These are phyloP conservation scores for Adineta ricciae DNA, from an alignment of 2,888 invertebrate genomes.

Conservation along the genomic window DNA sequence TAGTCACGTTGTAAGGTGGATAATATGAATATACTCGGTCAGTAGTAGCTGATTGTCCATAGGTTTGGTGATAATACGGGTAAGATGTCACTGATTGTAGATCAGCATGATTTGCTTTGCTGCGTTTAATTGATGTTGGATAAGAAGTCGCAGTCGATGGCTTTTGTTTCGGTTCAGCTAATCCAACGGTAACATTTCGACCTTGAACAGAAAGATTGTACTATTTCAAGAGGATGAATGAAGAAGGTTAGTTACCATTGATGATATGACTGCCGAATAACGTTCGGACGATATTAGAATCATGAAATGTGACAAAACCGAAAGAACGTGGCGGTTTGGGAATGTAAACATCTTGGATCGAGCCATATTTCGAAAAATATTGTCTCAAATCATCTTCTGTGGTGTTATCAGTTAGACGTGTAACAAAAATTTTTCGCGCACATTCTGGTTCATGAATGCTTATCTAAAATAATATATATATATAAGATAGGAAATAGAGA, in stretches of 20 bases:
- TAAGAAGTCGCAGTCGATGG: neutral
- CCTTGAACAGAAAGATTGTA: neutral
- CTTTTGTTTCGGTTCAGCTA: constrained; percentile 9
- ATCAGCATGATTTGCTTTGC: neutral
- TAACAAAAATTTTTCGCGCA: constrained; percentile 85
- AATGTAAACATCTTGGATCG: constrained; percentile 90
- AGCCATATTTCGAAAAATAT: constrained; percentile 73
- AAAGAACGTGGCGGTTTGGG: constrained; percentile 71
- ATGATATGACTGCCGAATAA: constrained; percentile 31
- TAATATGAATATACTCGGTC: neutral
- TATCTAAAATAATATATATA: constrained; percentile 51
- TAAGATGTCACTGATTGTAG: neutral
- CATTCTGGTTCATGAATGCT: constrained; percentile 61
- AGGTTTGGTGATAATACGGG: neutral
- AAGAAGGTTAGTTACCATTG: neutral
- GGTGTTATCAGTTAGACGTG: constrained; percentile 55
- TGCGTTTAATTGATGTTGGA: neutral
- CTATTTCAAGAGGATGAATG: neutral
- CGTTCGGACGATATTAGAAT: constrained; percentile 25
- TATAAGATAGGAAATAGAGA: no score
- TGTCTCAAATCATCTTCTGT: constrained; percentile 67
- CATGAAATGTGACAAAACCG: constrained; percentile 69
- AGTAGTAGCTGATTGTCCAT: neutral
- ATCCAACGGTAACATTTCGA: neutral
- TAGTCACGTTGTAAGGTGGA: neutral